These are phyloP conservation scores for Fistularia commersonii DNA, from an alignment of 2,797 vertebrate species.

Conservation along the genomic window DNA sequence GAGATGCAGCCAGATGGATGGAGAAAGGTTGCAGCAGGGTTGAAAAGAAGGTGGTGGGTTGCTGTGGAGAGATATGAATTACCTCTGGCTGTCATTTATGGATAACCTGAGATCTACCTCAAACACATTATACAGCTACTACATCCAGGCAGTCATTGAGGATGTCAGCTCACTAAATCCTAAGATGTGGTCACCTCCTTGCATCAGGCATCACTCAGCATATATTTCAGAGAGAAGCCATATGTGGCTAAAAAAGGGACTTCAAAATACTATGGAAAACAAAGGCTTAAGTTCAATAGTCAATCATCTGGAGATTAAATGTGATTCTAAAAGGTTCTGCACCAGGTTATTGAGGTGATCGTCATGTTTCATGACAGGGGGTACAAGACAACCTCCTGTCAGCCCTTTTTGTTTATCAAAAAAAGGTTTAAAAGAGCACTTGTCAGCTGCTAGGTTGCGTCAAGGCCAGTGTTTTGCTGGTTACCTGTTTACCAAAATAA, in stretches of 20 bases:
- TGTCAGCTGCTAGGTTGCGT: slow-evolving; percentile 1
- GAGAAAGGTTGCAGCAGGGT: slow-evolving; percentile 1
- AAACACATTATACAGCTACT: slow-evolving; percentile 19
- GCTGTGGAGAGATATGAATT: slow-evolving; percentile 36
- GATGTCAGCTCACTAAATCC: slow-evolving; percentile 14
- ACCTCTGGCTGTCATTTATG: slow-evolving; percentile 24
- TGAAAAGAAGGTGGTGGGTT: slow-evolving; percentile 26
- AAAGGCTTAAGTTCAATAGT: too few relatives aligned
- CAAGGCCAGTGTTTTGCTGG: slow-evolving; percentile 14
- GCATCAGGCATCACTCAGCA: neutral
- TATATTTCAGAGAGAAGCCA: neutral
- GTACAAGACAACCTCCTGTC: too few relatives aligned
- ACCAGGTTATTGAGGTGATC: too few relatives aligned
- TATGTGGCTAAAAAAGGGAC: neutral
- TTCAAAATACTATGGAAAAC: too few relatives aligned
- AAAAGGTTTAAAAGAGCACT: slow-evolving; percentile 14
- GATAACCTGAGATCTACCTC: slow-evolving; percentile 38
- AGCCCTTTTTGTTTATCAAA: slow-evolving; percentile 7
- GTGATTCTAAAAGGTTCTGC: too few relatives aligned
- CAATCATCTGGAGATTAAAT: too few relatives aligned
- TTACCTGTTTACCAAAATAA: too few relatives aligned
- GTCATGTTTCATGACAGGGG: too few relatives aligned
- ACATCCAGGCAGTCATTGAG: slow-evolving; percentile 10
- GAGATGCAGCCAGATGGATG: slow-evolving; percentile 23
- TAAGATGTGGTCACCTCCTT: neutral